Evolutionary conservation across 2,888 invertebrate species (phyloP), one percentile per base, ranked within the genome.

Genomic region (Zelleria hepariella): DNA sequence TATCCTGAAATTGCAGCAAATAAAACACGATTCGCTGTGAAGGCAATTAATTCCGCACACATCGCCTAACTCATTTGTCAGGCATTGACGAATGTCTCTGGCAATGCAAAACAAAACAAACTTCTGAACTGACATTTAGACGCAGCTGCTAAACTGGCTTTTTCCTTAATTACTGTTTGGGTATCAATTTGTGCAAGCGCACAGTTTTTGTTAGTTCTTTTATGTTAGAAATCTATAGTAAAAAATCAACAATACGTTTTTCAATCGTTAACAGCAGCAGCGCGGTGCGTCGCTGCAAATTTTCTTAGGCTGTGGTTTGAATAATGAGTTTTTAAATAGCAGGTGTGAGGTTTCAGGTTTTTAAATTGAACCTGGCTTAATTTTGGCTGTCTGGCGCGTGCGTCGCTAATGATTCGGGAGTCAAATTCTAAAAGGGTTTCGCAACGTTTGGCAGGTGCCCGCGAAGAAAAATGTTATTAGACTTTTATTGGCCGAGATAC

Each of bases 401-500:
- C 55, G 26, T 32, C 20, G 55, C 55, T 55, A 55, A 55, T 55
- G 18, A 55, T n/a, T 20, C 23, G 21, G 25, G 25, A 27, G 32
- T 47, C n/a, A n/a, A 18, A 55, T 21, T 26, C 27, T 55, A 27
- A 10, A 55, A 47, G 47, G 21, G 5, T 42, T 47, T 48, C 10
- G 18, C 58, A 24, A 49, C 49, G 7, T 42, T 47, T 48, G 24
- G 18, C 58, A 49, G 51, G 51, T 58, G 51, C 58, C 25, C 20
- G 21, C 24, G 27, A 42, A 49, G 21, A 32, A 58, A 58, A 58
- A 58, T 49, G 25, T 27, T 26, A 58, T 58, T 51, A 51, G 51
- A 42, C 25, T 58, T 58, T 58, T 58, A 58, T 58, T 58, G 21
- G 7, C 20, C 18, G 27, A 27, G 32, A 51, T 20, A 21, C 18